Base-by-base conservation (phyloP, 2,888 invertebrate genomes). In the Caenorhabditis zanzibari region DNA sequence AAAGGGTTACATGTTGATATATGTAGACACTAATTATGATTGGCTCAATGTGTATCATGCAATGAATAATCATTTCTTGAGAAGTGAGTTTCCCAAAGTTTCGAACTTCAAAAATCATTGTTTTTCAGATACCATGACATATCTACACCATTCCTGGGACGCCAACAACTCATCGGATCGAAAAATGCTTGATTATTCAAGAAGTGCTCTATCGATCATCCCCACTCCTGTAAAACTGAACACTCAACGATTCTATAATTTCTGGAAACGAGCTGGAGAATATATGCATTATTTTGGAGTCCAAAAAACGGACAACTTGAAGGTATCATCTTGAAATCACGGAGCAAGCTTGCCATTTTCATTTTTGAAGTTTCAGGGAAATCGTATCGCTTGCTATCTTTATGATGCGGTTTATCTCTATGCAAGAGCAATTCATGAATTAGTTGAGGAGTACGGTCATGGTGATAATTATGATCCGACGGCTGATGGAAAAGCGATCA, bases 391-490 rank as follows among this genome's bases (percentile, higher is more conserved):
- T 0, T 95, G 96, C 0, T 95, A 96, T 92, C 94, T 96, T 0
- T 96, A 96, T 93, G 96, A 97, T 91, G 96, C 96, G 0, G 96
- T 97, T 2, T 95, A 95, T 92, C 94, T 97, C 73, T 97, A 96
- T 93, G 96, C 96, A 0, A 94, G 95, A 14, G 96, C 96, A 0
- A 94, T 96, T 19, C 95, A 96, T 0, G 95, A 96, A 71, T 94
- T 95, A 0, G 94, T 96, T 85, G 92, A 94, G 26, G 94, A 94
- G 24, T 66, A 59, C 52, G 64, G 79, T 56, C 63, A 38, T 16
- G 75, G 66, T 14, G 61, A 74, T 9, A 28, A 16, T 0, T 85
- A 85, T 69, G 87, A 87, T 71, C 88, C 90, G 12, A 85, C 89
- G 9, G 94, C 95, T 58, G 95, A 96, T 92, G 96, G 96, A 6